phyloP scores from a whole-genome alignment of 2,797 vertebrate species.

The Uromys caudimaculatus region DNA sequence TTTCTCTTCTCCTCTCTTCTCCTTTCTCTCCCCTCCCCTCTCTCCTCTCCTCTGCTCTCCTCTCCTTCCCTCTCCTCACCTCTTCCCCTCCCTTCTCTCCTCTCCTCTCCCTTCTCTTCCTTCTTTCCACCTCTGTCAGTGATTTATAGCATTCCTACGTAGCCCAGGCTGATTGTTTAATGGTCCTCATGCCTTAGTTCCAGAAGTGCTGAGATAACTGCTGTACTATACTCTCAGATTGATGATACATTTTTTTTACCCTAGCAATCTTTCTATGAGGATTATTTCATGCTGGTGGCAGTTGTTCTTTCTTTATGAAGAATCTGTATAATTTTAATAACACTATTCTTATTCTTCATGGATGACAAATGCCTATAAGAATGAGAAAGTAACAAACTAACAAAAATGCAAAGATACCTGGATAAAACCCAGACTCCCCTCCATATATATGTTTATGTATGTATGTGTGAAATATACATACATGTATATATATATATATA shows the following conservation, averaged over 20 bases:
- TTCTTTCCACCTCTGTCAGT: background rate
- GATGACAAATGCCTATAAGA: background rate
- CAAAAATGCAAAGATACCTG: background rate
- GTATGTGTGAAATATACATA: too few species aligned
- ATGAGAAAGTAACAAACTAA: background rate
- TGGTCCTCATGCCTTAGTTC: background rate
- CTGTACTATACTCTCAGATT: too few species aligned
- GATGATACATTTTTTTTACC: background rate
- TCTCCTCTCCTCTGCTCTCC: rapidly evolving
- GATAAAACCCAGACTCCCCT: background rate
- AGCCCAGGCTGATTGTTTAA: background rate
- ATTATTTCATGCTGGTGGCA: background rate
- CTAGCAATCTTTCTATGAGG: background rate
- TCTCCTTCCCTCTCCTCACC: rapidly evolving
- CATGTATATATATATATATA: background rate
- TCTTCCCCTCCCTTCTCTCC: background rate
- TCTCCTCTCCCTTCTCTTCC: background rate
- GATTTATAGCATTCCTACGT: background rate
- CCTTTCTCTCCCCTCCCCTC: too few species aligned
- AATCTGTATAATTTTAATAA: conserved; percentile 26
- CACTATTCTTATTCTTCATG: background rate
- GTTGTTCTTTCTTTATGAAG: background rate
- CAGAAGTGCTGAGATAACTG: background rate
- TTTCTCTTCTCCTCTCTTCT: too few species aligned
- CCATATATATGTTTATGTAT: background rate